phyloP scores from a whole-genome alignment of 1,140 invertebrate species.

The Chironomus striatipennis region DNA sequence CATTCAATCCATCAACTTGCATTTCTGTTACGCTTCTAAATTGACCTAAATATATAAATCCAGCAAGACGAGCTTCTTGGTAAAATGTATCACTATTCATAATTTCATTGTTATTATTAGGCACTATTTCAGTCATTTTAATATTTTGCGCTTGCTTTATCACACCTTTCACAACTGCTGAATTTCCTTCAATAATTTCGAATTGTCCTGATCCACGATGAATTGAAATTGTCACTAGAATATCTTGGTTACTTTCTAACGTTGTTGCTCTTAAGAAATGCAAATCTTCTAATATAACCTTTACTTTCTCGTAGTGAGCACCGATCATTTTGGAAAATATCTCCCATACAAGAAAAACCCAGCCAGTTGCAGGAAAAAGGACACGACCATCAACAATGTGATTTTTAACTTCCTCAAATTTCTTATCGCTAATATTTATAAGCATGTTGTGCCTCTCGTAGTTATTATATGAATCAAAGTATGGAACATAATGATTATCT shows the following conservation, averaged over 20 bases:
- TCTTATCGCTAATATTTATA: slow-evolving; percentile 54
- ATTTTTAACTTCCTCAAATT: slow-evolving; percentile 67
- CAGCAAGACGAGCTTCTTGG: slow-evolving; percentile 80
- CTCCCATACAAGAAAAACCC: slow-evolving; percentile 77
- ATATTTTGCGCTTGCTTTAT: slow-evolving; percentile 48
- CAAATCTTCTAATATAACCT: slow-evolving; percentile 81
- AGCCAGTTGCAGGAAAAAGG: slow-evolving; percentile 84
- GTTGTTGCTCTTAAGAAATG: slow-evolving; percentile 75
- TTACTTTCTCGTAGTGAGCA: slow-evolving; percentile 57
- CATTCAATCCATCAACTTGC: slow-evolving; percentile 42
- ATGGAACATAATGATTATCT: slow-evolving; percentile 54
- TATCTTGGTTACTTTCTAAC: slow-evolving; percentile 54
- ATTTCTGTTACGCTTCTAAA: slow-evolving; percentile 34
- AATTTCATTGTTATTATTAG: slow-evolving; percentile 40
- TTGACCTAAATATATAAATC: slow-evolving; percentile 69
- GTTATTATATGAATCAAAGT: slow-evolving; percentile 37
- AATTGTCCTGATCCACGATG: slow-evolving; percentile 75
- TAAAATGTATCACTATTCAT: slow-evolving; percentile 58
- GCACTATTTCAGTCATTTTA: slow-evolving; percentile 38
- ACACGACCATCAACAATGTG: slow-evolving; percentile 80
- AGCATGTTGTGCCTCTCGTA: slow-evolving; percentile 48
- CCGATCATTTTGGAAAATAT: slow-evolving; percentile 72
- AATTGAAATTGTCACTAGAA: slow-evolving; percentile 71
- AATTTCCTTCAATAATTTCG: slow-evolving; percentile 72
- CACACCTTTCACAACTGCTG: slow-evolving; percentile 65